phyloP scores from a whole-genome alignment of 2,113 vertebrate species.

The Aythya baeri region DNA sequence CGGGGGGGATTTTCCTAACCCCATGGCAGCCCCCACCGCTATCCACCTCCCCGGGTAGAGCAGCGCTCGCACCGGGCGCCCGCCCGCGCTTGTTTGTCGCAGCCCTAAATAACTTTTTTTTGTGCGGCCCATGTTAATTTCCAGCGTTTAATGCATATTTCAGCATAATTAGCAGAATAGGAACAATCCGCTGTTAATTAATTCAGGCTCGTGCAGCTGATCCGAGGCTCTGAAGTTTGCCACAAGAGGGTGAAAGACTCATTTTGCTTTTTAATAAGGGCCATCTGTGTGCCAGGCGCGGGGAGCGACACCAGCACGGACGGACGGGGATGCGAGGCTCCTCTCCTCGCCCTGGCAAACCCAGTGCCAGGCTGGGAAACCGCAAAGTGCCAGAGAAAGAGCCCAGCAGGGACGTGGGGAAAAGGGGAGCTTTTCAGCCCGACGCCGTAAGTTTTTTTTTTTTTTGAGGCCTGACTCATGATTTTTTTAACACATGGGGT shows the following conservation, averaged over 20 bases:
- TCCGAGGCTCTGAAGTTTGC: conserved; percentile 67
- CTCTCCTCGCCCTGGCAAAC: no score
- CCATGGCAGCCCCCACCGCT: accelerated
- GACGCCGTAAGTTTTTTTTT: background rate
- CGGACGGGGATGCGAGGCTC: background rate
- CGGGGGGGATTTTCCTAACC: background rate
- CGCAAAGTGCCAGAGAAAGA: background rate
- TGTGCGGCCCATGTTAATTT: background rate
- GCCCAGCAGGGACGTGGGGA: background rate
- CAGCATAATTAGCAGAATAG: conserved; percentile 66
- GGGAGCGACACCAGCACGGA: background rate
- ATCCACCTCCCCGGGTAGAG: background rate
- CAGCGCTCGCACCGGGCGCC: background rate
- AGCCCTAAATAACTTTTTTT: background rate
- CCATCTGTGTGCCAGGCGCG: conserved; percentile 30
- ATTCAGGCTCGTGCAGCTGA: conserved; percentile 58
- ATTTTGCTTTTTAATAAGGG: conserved; percentile 80
- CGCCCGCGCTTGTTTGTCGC: background rate
- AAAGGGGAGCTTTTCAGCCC: background rate
- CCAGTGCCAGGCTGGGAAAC: no score
- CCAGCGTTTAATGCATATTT: conserved; percentile 37
- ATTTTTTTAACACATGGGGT: background rate
- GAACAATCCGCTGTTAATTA: conserved; percentile 74
- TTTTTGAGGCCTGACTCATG: background rate
- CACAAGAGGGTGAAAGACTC: conserved; percentile 69